These are phyloP conservation scores for Acropternis orthonyx DNA, from an alignment of 2,797 vertebrate genomes.

Conservation along the genomic window DNA sequence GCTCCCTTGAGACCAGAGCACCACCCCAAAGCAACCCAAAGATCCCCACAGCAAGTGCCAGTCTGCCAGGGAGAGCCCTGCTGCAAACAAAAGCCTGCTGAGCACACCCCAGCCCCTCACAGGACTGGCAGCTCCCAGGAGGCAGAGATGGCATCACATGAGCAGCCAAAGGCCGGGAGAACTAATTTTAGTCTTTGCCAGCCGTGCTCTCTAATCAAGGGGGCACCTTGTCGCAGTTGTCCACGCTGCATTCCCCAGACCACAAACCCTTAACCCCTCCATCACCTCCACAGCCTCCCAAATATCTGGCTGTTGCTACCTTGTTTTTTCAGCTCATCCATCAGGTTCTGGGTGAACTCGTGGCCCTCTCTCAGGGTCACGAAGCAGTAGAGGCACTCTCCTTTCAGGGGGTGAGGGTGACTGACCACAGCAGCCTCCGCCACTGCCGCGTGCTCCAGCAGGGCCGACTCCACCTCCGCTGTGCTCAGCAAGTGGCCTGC, in stretches of 20 bases:
- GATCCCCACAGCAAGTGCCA: background rate
- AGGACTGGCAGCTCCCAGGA: background rate
- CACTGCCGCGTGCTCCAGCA: conserved; percentile 85
- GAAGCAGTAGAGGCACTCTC: conserved; percentile 96
- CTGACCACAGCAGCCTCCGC: conserved; percentile 92
- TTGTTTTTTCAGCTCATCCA: conserved; percentile 86
- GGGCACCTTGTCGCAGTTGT: background rate
- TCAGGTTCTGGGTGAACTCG: conserved; percentile 78
- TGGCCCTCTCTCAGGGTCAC: conserved; percentile 88
- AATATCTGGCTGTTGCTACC: conserved; percentile 69
- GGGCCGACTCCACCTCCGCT: conserved; percentile 92
- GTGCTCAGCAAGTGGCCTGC: conserved; percentile 94
- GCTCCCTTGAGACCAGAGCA: background rate
- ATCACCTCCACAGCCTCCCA: background rate
- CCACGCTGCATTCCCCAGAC: background rate
- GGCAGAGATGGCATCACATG: background rate
- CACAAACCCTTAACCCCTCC: background rate
- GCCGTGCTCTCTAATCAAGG: background rate
- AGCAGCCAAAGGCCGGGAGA: background rate
- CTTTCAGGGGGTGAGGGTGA: conserved; percentile 90
- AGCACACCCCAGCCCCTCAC: background rate
- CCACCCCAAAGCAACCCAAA: background rate
- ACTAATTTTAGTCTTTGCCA: conserved; percentile 28
- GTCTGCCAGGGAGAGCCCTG: background rate
- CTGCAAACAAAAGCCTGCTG: background rate